Conservation (phyloP, 2,113 vertebrate species). For the Crotalus helleri region DNA sequence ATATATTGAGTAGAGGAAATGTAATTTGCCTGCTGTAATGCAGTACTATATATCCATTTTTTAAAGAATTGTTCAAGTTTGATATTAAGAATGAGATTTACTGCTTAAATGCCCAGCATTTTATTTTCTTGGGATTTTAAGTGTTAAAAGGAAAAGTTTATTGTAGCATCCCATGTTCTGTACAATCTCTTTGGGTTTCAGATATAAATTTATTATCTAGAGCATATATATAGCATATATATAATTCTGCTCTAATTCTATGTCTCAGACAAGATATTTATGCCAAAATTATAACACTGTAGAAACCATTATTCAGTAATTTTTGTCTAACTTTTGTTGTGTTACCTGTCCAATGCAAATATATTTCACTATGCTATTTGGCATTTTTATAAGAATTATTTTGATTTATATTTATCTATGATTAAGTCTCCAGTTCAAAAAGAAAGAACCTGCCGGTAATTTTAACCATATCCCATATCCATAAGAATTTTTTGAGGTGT, state of each 20-base stretch:
- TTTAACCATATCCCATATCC: not conserved
- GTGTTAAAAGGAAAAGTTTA: not conserved
- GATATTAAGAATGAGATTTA: not conserved
- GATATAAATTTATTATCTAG: not conserved
- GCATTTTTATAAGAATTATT: constrained; percentile 13
- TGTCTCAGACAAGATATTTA: not conserved
- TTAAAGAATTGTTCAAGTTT: not conserved
- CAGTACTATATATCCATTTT: not conserved
- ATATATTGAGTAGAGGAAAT: not conserved
- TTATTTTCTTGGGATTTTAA: not conserved
- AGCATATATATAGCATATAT: not conserved
- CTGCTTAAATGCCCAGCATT: not conserved
- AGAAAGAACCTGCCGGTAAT: not conserved
- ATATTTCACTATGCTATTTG: constrained; percentile 9
- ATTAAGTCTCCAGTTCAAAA: not conserved
- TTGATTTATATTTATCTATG: not conserved
- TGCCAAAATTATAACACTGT: not conserved
- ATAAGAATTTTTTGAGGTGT: not conserved
- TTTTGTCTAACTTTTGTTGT: not conserved
- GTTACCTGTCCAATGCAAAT: not conserved
- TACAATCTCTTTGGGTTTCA: too few species aligned
- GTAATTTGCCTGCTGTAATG: not conserved
- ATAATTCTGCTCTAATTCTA: not conserved
- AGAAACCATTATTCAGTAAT: not conserved
- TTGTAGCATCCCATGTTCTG: not conserved